Conservation (phyloP, 2,888 invertebrate genomes). For the Eupithecia vulgata region DNA sequence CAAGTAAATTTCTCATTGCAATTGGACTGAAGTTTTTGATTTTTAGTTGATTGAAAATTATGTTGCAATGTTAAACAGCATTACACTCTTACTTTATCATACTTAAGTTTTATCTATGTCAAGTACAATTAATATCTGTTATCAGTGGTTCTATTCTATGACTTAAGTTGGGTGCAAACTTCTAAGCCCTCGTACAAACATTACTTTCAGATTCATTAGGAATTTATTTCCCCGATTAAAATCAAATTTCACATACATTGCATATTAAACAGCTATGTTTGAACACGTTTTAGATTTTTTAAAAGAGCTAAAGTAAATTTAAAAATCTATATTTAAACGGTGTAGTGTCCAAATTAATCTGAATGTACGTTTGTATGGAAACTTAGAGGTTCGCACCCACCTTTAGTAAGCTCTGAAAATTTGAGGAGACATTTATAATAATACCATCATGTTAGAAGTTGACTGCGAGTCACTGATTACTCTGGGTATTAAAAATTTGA, state of each 20-base stretch:
- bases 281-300: no score
- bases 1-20: slow-evolving; percentile 16
- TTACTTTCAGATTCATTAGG: no score
- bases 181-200: no score
- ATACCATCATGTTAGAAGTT: neutral
- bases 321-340: no score
- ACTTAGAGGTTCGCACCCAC: no score
- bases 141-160: slow-evolving; percentile 25
- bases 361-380: no score
- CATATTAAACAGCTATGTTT: no score
- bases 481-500: slow-evolving; percentile 22
- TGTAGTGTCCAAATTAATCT: no score
- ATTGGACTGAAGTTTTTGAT: slow-evolving; percentile 45
- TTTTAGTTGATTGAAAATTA: slow-evolving; percentile 47
- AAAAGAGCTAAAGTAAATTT: no score
- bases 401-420: slow-evolving; percentile 18
- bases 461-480: slow-evolving; percentile 15
- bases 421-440: neutral
- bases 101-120: slow-evolving; percentile 44
- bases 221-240: no score
- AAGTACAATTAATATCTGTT: slow-evolving; percentile 45
- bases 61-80: slow-evolving; percentile 50
- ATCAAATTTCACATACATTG: no score
- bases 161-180: neutral
- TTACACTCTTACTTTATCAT: slow-evolving; percentile 44